These are phyloP conservation scores for Anhinga anhinga DNA, from an alignment of 2,113 vertebrate genomes.

Conservation along the genomic window DNA sequence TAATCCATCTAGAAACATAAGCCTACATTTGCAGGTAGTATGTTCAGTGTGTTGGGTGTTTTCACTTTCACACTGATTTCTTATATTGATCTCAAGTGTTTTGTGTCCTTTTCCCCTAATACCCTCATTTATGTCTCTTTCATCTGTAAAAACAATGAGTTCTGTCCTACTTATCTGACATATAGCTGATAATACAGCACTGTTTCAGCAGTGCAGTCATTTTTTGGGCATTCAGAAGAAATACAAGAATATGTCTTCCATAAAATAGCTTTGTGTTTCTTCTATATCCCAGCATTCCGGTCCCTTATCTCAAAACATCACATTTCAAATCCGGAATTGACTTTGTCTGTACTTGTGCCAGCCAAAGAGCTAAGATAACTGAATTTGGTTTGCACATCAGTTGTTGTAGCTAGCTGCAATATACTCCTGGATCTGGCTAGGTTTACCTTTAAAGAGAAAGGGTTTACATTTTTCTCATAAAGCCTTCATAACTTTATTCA, in stretches of 20 bases:
- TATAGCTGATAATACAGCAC: neutral
- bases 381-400: conserved; percentile 5
- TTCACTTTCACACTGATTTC: neutral
- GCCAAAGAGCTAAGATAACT: neutral
- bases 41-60: neutral
- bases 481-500: neutral
- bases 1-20: neutral
- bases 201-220: neutral
- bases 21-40: neutral
- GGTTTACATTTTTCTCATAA: neutral
- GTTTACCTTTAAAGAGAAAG: neutral
- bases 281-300: neutral
- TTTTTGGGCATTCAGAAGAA: neutral
- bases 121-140: neutral
- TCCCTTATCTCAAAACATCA: conserved; percentile 39
- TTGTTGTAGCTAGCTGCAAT: neutral
- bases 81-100: neutral
- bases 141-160: neutral
- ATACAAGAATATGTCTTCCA: neutral
- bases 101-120: neutral
- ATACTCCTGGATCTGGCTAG: neutral
- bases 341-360: conserved; percentile 16
- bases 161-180: neutral
- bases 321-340: conserved; percentile 25
- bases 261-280: neutral